These are phyloP conservation scores for Prionailurus viverrinus DNA, from an alignment of 2,113 vertebrate species.

Conservation along the genomic window DNA sequence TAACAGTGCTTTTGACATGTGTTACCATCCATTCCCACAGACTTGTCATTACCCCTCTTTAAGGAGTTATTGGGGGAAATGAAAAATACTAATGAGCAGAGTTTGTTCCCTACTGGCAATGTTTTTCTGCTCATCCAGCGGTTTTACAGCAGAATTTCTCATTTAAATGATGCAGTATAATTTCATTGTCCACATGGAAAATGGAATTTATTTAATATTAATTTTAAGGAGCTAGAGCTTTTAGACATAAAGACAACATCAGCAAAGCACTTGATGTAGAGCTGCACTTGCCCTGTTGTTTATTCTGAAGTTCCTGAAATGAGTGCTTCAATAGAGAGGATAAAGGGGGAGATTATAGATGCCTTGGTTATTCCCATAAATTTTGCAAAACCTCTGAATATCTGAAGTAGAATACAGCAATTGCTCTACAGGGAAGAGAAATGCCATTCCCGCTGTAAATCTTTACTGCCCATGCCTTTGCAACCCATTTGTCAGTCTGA, in stretches of 20 bases:
- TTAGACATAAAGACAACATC: slow-evolving; percentile 6
- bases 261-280: neutral
- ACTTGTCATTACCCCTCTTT: neutral
- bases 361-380: slow-evolving; percentile 33
- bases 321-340: neutral
- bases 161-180: neutral
- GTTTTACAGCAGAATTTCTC: slow-evolving; percentile 26
- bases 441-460: slow-evolving; percentile 65
- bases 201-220: slow-evolving; percentile 48
- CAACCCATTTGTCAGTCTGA: slow-evolving; percentile 66
- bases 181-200: neutral
- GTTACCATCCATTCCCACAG: neutral
- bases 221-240: slow-evolving; percentile 42
- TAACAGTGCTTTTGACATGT: neutral
- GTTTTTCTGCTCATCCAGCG: neutral
- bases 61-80: neutral
- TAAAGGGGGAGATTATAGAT: slow-evolving; percentile 43
- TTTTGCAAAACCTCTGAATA: slow-evolving; percentile 66
- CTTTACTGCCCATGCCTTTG: slow-evolving; percentile 63
- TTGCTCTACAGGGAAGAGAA: slow-evolving; percentile 69
- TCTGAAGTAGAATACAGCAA: slow-evolving; percentile 50
- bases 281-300: neutral
- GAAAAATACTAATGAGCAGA: neutral
- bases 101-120: neutral
- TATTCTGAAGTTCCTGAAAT: slow-evolving; percentile 38